Conservation (phyloP, 2,797 vertebrate species). For the Acanthurus lineatus region DNA sequence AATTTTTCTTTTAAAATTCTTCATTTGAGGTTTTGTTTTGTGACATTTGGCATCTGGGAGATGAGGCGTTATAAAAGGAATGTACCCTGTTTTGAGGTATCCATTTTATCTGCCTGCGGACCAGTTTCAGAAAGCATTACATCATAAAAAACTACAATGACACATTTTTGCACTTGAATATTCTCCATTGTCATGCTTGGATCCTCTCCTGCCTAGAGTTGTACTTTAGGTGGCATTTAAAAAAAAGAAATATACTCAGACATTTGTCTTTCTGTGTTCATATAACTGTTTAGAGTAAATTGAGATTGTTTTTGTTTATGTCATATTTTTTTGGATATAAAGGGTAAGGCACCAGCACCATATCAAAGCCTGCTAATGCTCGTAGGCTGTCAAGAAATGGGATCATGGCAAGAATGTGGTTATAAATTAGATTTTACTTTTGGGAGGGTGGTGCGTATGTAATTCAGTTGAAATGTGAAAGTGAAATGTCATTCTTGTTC, state of each 20-base stretch:
- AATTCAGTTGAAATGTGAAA: conserved; percentile 83
- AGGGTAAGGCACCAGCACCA: conserved; percentile 78
- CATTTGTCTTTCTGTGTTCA: conserved; percentile 66
- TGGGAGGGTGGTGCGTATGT: conserved; percentile 48
- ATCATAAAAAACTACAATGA: conserved; percentile 56
- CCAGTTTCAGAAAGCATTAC: conserved; percentile 70
- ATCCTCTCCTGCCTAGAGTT: conserved; percentile 66
- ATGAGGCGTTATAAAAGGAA: conserved; percentile 74
- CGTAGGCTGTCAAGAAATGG: conserved; percentile 62
- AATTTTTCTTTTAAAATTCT: conserved; percentile 53
- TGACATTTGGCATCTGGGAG: conserved; percentile 78
- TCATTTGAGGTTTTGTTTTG: conserved; percentile 44
- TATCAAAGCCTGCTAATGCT: conserved; percentile 72
- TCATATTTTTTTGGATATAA: conserved; percentile 72
- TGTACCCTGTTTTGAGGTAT: conserved; percentile 75
- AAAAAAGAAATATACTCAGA: conserved; percentile 36
- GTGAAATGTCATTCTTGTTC: conserved; percentile 63
- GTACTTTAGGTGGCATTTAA: conserved; percentile 66
- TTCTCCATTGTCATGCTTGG: conserved; percentile 64
- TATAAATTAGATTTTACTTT: conserved; percentile 57
- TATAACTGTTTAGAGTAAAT: conserved; percentile 65
- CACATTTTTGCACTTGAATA: conserved; percentile 81
- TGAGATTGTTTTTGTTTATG: conserved; percentile 29
- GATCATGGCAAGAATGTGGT: conserved; percentile 78
- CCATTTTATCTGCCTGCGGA: conserved; percentile 69